Conservation (phyloP, 2,113 vertebrate species). For the Syngnathus scovelli region DNA sequence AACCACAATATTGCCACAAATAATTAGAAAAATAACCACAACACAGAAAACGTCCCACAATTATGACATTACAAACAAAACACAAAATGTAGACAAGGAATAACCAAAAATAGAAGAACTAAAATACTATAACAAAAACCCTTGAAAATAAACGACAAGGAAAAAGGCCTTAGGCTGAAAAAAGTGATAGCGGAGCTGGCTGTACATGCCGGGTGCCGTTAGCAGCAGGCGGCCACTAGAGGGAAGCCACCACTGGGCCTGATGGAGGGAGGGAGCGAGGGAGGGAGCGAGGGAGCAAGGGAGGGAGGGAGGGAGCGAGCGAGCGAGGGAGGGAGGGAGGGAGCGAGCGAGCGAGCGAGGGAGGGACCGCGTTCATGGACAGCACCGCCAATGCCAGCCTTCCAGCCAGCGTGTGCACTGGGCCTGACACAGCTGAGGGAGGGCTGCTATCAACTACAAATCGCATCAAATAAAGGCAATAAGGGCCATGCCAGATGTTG, state of each 20-base stretch:
- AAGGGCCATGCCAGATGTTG: slow-evolving; percentile 41
- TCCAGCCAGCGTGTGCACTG: neutral
- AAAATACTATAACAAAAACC: neutral
- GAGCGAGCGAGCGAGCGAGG: too few relatives aligned
- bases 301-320: too few relatives aligned
- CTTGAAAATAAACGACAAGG: neutral
- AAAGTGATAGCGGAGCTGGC: neutral
- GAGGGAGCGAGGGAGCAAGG: too few relatives aligned
- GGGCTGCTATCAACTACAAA: neutral
- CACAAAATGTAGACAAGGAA: neutral
- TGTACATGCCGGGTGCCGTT: slow-evolving; percentile 20
- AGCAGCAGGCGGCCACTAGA: slow-evolving; percentile 46
- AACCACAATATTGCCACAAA: neutral
- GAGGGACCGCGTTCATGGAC: neutral
- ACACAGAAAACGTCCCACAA: neutral
- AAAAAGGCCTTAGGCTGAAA: too few relatives aligned
- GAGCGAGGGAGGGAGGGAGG: too few relatives aligned
- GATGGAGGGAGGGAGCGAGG: too few relatives aligned
- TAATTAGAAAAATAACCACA: neutral
- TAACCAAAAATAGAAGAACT: neutral
- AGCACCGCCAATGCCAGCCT: neutral
- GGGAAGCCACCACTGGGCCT: slow-evolving; percentile 41
- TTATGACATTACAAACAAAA: neutral
- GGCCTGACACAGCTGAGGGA: slow-evolving; percentile 43
- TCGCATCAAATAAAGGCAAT: neutral